phyloP scores from a whole-genome alignment of 2,113 vertebrate genomes.

The Zosterops borbonicus region DNA sequence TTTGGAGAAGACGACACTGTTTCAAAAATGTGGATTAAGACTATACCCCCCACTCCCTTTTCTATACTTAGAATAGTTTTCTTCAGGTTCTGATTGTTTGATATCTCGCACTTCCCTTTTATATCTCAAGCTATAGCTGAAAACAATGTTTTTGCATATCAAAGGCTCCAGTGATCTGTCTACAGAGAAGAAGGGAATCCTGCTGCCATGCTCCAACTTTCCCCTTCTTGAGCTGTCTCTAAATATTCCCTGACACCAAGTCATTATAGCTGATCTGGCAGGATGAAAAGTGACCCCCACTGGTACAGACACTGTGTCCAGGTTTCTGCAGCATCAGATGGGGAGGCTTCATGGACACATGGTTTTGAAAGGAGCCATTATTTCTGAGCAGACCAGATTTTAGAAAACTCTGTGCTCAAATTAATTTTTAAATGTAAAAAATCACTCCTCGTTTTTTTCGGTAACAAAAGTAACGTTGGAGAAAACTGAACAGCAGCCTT shows the following conservation, averaged over 20 bases:
- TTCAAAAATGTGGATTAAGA: constrained; percentile 76
- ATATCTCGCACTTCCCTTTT: constrained; percentile 72
- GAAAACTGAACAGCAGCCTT: neutral
- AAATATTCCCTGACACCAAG: constrained; percentile 61
- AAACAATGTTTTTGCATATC: constrained; percentile 72
- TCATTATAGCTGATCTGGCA: constrained; percentile 61
- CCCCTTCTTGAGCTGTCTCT: constrained; percentile 53
- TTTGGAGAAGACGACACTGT: constrained; percentile 66
- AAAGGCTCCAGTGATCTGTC: constrained; percentile 73
- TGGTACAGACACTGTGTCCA: constrained; percentile 56
- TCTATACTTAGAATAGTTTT: constrained; percentile 64
- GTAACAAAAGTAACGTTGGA: neutral
- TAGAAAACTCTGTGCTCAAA: neutral
- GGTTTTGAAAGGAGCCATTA: constrained; percentile 69
- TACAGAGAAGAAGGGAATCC: constrained; percentile 69
- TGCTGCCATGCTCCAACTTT: constrained; percentile 52
- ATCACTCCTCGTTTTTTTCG: neutral
- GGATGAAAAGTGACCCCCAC: constrained; percentile 71
- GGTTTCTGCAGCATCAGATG: constrained; percentile 54
- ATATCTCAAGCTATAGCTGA: constrained; percentile 59
- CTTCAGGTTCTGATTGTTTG: constrained; percentile 67
- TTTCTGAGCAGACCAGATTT: constrained; percentile 39
- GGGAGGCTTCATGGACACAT: constrained; percentile 60
- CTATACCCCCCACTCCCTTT: constrained; percentile 36
- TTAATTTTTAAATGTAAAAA: neutral